Conservation (phyloP, 2,797 vertebrate species). For the Phataginus tricuspis region DNA sequence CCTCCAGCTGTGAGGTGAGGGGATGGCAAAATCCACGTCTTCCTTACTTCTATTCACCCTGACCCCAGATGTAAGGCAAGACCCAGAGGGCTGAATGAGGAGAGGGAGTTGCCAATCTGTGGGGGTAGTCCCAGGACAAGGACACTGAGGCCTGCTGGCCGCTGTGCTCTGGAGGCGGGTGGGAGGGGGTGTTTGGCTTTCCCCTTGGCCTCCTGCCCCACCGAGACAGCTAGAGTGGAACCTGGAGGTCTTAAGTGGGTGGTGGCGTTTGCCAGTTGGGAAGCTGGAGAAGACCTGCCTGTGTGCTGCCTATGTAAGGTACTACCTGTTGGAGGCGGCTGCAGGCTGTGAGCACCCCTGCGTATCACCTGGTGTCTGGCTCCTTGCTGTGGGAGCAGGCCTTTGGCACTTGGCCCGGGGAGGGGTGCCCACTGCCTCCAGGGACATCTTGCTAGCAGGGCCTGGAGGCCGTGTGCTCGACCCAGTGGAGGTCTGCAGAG, state of each 20-base stretch:
- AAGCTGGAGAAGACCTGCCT: neutral
- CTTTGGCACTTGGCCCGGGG: neutral
- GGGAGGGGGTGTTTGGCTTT: neutral
- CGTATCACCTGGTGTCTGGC: neutral
- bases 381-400: neutral
- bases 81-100: neutral
- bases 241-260: neutral
- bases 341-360: neutral
- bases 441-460: neutral
- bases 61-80: accelerated
- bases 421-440: neutral
- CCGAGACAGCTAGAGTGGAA: neutral
- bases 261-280: neutral
- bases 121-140: neutral
- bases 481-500: neutral
- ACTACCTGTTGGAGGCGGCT: neutral
- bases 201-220: neutral
- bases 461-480: neutral
- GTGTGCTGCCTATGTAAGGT: neutral
- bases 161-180: neutral
- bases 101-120: neutral
- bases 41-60: accelerated
- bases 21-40: neutral
- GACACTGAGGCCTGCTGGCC: neutral
- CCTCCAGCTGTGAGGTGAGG: neutral